phyloP scores from a whole-genome alignment of 2,797 vertebrate species.

The Cossypha niveicapilla region DNA sequence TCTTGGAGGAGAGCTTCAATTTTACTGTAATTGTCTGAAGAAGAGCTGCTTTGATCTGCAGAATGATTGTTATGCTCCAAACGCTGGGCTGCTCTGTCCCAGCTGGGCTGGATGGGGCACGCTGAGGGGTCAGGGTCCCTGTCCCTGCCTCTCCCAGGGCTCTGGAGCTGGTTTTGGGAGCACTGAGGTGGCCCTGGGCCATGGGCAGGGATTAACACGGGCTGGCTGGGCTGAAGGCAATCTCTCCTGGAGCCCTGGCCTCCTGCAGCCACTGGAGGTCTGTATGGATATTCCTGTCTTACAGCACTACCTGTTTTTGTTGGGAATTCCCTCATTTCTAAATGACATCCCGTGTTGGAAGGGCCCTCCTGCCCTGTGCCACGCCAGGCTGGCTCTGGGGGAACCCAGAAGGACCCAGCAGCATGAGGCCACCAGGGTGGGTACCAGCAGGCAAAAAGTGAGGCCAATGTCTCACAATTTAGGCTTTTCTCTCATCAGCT shows the following conservation, averaged over 20 bases:
- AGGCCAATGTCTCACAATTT: background rate
- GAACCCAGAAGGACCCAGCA: fast-evolving
- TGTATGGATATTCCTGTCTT: fast-evolving
- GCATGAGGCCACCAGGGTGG: no score
- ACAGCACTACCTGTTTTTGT: fast-evolving
- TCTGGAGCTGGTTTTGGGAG: fast-evolving
- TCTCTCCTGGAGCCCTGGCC: background rate
- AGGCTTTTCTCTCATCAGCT: background rate
- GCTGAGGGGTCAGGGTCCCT: background rate
- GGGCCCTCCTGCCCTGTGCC: fast-evolving
- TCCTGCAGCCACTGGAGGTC: background rate
- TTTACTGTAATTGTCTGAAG: constrained; percentile 80
- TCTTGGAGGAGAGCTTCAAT: constrained; percentile 78
- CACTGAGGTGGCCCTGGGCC: fast-evolving
- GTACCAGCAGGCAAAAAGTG: background rate
- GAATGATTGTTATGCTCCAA: constrained; percentile 71
- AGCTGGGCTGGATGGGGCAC: constrained; percentile 57
- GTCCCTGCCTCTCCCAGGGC: background rate
- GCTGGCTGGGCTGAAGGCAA: background rate
- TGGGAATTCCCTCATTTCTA: background rate
- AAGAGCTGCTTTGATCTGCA: constrained; percentile 78
- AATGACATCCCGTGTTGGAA: no score
- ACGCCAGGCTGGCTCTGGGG: fast-evolving
- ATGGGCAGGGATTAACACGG: fast-evolving
- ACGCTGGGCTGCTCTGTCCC: constrained; percentile 68